phyloP scores from a whole-genome alignment of 2,797 vertebrate species.

The Poeciliopsis gracilis region DNA sequence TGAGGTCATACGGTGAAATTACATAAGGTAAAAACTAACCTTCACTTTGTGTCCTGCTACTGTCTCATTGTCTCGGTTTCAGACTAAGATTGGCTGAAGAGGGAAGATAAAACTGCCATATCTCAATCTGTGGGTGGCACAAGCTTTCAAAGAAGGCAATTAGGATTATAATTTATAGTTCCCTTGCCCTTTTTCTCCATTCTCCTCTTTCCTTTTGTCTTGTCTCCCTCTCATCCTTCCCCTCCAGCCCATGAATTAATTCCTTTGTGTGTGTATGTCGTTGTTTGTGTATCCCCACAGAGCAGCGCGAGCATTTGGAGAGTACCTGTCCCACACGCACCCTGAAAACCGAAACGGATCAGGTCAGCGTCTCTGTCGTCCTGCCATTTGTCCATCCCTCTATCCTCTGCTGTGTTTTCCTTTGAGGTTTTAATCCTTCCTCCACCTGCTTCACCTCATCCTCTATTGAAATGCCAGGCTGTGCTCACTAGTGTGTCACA shows the following conservation, averaged over 20 bases:
- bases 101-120: slow-evolving; percentile 71
- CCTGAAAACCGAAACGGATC: slow-evolving; percentile 93
- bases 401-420: slow-evolving; percentile 35
- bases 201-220: slow-evolving; percentile 36
- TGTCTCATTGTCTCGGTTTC: slow-evolving; percentile 46
- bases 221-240: slow-evolving; percentile 32
- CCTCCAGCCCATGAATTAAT: slow-evolving; percentile 64
- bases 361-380: slow-evolving; percentile 85
- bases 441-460: slow-evolving; percentile 45
- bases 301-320: slow-evolving; percentile 96
- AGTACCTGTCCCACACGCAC: slow-evolving; percentile 95
- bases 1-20: slow-evolving; percentile 50
- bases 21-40: slow-evolving; percentile 33
- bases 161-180: slow-evolving; percentile 70
- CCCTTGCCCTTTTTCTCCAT: slow-evolving; percentile 41
- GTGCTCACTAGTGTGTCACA: slow-evolving; percentile 45
- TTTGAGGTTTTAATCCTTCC: slow-evolving; percentile 42
- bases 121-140: slow-evolving; percentile 76
- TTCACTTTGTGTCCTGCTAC: slow-evolving; percentile 41
- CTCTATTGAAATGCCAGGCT: slow-evolving; percentile 49
- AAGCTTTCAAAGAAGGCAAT: slow-evolving; percentile 73
- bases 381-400: slow-evolving; percentile 53
- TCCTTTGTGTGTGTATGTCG: slow-evolving; percentile 63
- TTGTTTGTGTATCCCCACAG: slow-evolving; percentile 79
- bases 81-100: slow-evolving; percentile 59